A percentile compares a stretch with the other conserved stretches of the same genome.
phyloP scores from a whole-genome alignment of 1,140 invertebrate genomes.

The Drosophila gunungcola region DNA sequence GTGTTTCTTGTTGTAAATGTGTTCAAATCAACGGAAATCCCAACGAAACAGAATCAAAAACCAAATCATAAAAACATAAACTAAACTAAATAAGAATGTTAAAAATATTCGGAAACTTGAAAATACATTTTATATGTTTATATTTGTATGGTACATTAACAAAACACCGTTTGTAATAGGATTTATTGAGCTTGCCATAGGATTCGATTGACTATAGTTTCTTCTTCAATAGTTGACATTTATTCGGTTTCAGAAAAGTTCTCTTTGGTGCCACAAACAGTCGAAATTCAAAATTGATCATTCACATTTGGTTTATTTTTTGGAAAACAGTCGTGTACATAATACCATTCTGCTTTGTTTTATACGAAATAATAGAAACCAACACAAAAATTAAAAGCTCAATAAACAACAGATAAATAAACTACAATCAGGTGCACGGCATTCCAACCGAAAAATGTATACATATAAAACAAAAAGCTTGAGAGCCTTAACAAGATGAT shows the following conservation, averaged over 20 bases:
- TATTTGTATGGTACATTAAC: slow-evolving; percentile 57
- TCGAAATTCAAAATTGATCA: slow-evolving; percentile 77
- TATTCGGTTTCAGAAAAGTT: slow-evolving; percentile 88
- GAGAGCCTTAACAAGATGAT: slow-evolving; percentile 24
- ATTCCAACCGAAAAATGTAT: slow-evolving; percentile 62
- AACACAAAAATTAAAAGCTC: slow-evolving; percentile 37
- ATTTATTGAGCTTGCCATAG: slow-evolving; percentile 57
- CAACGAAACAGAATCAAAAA: slow-evolving; percentile 32
- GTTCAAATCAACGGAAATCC: slow-evolving; percentile 50
- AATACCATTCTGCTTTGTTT: slow-evolving; percentile 74
- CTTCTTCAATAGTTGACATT: slow-evolving; percentile 52
- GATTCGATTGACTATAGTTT: slow-evolving; percentile 47
- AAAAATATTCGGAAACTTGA: slow-evolving; percentile 40
- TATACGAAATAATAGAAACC: slow-evolving; percentile 42
- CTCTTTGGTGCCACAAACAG: slow-evolving; percentile 87
- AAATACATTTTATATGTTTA: slow-evolving; percentile 35
- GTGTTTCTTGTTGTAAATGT: slow-evolving; percentile 77
- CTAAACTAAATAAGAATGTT: slow-evolving; percentile 22
- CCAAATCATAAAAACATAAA: slow-evolving; percentile 24
- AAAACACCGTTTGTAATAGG: slow-evolving; percentile 53
- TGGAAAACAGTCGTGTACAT: slow-evolving; percentile 56
- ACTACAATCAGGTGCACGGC: slow-evolving; percentile 67
- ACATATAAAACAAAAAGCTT: slow-evolving; percentile 19
- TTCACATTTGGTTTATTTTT: slow-evolving; percentile 43
- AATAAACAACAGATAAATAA: slow-evolving; percentile 44